Conservation (phyloP, 1,140 invertebrate genomes). For the Euwallacea fornicatus region DNA sequence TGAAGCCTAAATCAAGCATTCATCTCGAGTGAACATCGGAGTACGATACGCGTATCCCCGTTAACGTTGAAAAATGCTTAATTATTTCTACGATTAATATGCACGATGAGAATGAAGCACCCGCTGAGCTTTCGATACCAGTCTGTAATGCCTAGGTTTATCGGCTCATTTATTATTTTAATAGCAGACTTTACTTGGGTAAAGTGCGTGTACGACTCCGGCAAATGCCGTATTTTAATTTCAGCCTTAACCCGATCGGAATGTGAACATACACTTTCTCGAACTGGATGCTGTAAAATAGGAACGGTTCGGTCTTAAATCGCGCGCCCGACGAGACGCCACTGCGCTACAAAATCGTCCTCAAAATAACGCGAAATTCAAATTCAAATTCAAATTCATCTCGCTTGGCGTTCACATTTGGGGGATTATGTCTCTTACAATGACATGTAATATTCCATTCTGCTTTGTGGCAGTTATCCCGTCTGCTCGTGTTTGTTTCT, state of each 20-base stretch:
- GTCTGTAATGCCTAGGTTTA: conserved; percentile 50
- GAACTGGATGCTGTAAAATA: too few species aligned
- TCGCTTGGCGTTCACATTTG: background rate
- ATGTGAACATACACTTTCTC: background rate
- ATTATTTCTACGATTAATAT: conserved; percentile 50
- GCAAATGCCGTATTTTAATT: conserved; percentile 32
- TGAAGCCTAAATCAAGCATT: background rate
- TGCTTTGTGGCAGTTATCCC: conserved; percentile 40
- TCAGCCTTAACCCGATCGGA: background rate
- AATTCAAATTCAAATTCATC: too few species aligned
- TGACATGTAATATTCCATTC: conserved; percentile 45
- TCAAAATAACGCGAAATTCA: too few species aligned
- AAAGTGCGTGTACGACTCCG: conserved; percentile 41
- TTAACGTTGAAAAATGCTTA: conserved; percentile 42
- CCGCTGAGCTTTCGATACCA: conserved; percentile 49
- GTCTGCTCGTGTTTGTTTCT: conserved; percentile 34
- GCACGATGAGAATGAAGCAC: conserved; percentile 46
- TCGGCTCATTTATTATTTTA: conserved; percentile 51
- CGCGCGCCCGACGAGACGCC: too few species aligned
- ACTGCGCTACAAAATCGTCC: too few species aligned
- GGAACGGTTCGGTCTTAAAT: too few species aligned
- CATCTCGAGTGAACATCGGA: background rate
- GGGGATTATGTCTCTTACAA: conserved; percentile 44
- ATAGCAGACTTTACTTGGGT: conserved; percentile 47
- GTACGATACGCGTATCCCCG: conserved; percentile 7